Base-by-base conservation (phyloP, 2,113 vertebrate species). In the Perca fluviatilis region DNA sequence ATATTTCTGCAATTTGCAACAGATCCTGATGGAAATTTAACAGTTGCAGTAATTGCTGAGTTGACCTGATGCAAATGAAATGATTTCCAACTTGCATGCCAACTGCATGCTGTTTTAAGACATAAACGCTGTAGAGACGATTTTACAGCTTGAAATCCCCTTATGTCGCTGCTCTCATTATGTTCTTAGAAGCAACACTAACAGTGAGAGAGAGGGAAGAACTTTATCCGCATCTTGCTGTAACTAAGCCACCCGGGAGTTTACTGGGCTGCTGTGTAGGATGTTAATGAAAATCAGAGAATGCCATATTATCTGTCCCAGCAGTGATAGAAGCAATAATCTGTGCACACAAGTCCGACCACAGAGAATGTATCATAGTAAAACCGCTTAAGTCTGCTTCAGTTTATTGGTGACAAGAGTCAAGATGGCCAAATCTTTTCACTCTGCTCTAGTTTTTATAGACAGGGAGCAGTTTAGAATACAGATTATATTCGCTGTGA, bases 321-420 rank as follows among this genome's bases (percentile, higher is more conserved):
- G 86, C 85, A 88, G 86, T 90, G 89, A 91, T 61, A 63, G 58
- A 84, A 78, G 87, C 88, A 91, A 91, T 88, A 92, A 91, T 92
- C 87, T 91, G 89, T 77, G 80, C 58, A 54, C 83, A 80, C 62
- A 81, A 87, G 78, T 82, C 87, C 69, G 36, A 77, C 89, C 82
- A 73, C 85, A 67, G 84, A 88, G 77, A 77, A 85, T 63, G 74
- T 79, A 88, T 82, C 82, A 67, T 25, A 82, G 79, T 58, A 78
- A 87, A 88, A 86, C 80, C 83, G 86, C 84, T 90, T 88, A 86
- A 84, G 78, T 70, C 79, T 51, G 70, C 81, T 85, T 67, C 67
- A 65, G 79, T 92, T 91, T 90, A 91, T 88, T 86, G 76, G 79
- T 74, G 54, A 80, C 67, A 76, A 74, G 81, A 85, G 81, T 84